These are phyloP conservation scores for Plutella xylostella DNA, from an alignment of 2,888 invertebrate genomes.

Conservation along the genomic window DNA sequence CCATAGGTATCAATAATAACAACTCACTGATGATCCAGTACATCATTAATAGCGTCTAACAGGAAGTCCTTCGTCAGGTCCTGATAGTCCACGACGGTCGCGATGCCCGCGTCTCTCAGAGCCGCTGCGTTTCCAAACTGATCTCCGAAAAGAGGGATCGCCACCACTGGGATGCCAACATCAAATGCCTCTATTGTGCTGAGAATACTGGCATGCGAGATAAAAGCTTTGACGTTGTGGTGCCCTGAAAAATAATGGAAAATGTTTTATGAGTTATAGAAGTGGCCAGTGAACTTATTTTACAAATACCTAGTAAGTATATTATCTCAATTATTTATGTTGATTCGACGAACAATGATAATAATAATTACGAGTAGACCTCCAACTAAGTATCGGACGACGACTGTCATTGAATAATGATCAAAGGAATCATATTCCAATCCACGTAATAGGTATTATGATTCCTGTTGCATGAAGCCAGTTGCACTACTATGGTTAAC, in stretches of 20 bases:
- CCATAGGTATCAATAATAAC: neutral
- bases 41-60: constrained; percentile 64
- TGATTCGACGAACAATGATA: too few relatives aligned
- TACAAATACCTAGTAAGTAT: too few relatives aligned
- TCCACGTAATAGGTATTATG: too few relatives aligned
- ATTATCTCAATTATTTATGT: too few relatives aligned
- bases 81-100: constrained; percentile 66
- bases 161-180: constrained; percentile 73
- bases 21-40: constrained; percentile 68
- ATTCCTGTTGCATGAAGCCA: too few relatives aligned
- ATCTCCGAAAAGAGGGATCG: constrained; percentile 78
- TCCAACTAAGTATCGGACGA: too few relatives aligned
- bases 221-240: constrained; percentile 74
- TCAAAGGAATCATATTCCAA: too few relatives aligned
- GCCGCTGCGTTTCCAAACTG: constrained; percentile 75
- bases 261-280: too few relatives aligned
- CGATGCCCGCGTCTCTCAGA: constrained; percentile 70
- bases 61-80: constrained; percentile 69
- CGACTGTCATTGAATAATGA: too few relatives aligned
- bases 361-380: too few relatives aligned
- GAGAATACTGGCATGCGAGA: constrained; percentile 76
- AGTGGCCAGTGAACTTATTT: too few relatives aligned
- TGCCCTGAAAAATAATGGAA: constrained; percentile 63
- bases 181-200: constrained; percentile 77
- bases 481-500: too few relatives aligned